These are phyloP conservation scores for Pegoplata infirma DNA, from an alignment of 2,888 invertebrate genomes.

Conservation along the genomic window DNA sequence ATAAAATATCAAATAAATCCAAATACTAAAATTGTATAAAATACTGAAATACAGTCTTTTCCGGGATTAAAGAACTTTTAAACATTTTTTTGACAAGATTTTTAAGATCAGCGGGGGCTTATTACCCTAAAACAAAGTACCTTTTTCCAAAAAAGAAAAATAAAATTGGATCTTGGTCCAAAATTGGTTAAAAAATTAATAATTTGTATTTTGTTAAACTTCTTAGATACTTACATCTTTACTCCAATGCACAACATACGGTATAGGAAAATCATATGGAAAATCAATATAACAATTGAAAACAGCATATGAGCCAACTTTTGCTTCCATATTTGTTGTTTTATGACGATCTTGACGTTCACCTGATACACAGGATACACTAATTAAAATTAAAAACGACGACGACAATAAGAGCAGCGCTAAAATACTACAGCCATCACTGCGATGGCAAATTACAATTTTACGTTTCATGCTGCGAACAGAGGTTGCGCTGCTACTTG, in stretches of 20 bases:
- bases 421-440: constrained; percentile 32
- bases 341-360: constrained; percentile 68
- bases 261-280: constrained; percentile 90
- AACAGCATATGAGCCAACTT: constrained; percentile 78
- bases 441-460: constrained; percentile 39
- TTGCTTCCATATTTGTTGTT: constrained; percentile 76
- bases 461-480: constrained; percentile 32
- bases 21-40: too few relatives aligned
- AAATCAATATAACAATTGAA: constrained; percentile 84
- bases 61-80: too few relatives aligned
- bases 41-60: too few relatives aligned
- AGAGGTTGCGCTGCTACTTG: constrained; percentile 7
- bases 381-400: constrained; percentile 72
- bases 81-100: too few relatives aligned
- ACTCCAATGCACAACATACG: constrained; percentile 93
- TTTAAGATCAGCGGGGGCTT: too few relatives aligned
- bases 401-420: constrained; percentile 57
- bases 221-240: constrained; percentile 89
- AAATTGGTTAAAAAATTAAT: too few relatives aligned
- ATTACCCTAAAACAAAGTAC: too few relatives aligned
- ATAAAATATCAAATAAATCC: too few relatives aligned
- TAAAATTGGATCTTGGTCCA: too few relatives aligned
- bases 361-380: constrained; percentile 75
- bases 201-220: too few relatives aligned
- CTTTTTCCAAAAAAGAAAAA: too few relatives aligned